A percentile compares a stretch with the other conserved stretches of the same genome.
These are phyloP conservation scores for Chydorus sphaericus DNA, from an alignment of 2,888 invertebrate genomes.

Conservation along the genomic window DNA sequence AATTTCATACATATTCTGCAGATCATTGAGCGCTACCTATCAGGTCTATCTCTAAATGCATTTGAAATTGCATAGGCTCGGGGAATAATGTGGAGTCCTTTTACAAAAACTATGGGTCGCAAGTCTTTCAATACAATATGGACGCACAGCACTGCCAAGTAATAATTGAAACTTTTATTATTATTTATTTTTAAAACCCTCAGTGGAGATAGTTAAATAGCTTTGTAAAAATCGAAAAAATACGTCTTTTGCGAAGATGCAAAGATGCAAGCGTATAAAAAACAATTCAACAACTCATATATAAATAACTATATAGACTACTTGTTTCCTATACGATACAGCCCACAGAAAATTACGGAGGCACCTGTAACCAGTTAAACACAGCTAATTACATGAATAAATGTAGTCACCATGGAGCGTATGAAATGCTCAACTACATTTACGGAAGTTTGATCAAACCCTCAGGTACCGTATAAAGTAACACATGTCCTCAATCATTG, in stretches of 20 bases:
- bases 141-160: conserved; percentile 13
- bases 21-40: too few species aligned
- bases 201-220: too few species aligned
- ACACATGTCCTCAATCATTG: too few species aligned
- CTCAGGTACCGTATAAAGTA: conserved; percentile 13
- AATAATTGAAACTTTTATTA: neutral
- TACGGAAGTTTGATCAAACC: conserved; percentile 22
- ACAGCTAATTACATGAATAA: conserved; percentile 23
- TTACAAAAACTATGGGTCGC: conserved; percentile 10
- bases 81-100: conserved; percentile 13
- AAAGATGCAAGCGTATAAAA: too few species aligned
- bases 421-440: conserved; percentile 23
- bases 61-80: conserved; percentile 8
- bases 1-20: too few species aligned
- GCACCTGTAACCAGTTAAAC: conserved; percentile 19
- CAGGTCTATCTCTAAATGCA: neutral
- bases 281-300: too few species aligned
- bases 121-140: conserved; percentile 8
- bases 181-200: too few species aligned
- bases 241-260: too few species aligned
- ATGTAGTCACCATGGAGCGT: conserved; percentile 25
- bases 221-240: too few species aligned
- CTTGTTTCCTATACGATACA: too few species aligned
- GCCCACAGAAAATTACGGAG: conserved; percentile 24
- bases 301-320: neutral